A percentile compares a stretch with the other conserved stretches of the same genome.
Evolutionary conservation across 2,113 vertebrate genomes (phyloP).

Genomic region (Petroica traversi): DNA sequence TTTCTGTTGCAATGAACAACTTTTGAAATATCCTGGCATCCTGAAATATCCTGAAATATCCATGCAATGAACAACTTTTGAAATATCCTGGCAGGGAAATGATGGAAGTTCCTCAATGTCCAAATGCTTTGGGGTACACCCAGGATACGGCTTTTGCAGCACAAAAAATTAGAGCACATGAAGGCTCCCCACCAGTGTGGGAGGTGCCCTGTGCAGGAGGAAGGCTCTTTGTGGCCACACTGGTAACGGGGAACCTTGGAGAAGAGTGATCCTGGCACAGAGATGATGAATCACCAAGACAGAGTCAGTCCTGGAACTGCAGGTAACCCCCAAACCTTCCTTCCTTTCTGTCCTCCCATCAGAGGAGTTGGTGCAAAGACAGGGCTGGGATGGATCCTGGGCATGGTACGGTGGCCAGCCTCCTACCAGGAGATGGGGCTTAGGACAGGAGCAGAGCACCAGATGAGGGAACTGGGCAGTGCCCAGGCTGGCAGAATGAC

Average conservation of each 20-base stretch:
- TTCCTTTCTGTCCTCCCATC: background rate
- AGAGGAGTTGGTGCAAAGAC: background rate
- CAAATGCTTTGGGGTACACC: background rate
- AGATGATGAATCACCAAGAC: background rate
- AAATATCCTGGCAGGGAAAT: background rate
- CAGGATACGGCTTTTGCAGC: background rate
- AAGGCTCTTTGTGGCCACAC: background rate
- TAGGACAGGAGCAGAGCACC: background rate
- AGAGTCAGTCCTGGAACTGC: background rate
- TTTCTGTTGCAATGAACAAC: background rate
- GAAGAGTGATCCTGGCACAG: background rate
- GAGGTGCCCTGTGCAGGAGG: background rate
- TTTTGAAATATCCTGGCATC: background rate
- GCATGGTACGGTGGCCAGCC: fast-evolving
- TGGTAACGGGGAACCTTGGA: background rate
- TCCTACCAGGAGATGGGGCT: background rate
- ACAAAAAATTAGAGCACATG: background rate
- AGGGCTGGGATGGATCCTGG: background rate
- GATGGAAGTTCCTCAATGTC: background rate
- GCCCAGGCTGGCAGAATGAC: background rate
- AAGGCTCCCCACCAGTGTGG: background rate
- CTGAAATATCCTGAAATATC: too few species aligned
- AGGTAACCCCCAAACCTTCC: background rate
- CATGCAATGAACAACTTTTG: background rate
- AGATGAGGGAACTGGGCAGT: background rate